Percentiles rank a stretch among this genome's conserved stretches.
Evolutionary conservation across 2,113 vertebrate species (phyloP).

Genomic region (Ovis aries): DNA sequence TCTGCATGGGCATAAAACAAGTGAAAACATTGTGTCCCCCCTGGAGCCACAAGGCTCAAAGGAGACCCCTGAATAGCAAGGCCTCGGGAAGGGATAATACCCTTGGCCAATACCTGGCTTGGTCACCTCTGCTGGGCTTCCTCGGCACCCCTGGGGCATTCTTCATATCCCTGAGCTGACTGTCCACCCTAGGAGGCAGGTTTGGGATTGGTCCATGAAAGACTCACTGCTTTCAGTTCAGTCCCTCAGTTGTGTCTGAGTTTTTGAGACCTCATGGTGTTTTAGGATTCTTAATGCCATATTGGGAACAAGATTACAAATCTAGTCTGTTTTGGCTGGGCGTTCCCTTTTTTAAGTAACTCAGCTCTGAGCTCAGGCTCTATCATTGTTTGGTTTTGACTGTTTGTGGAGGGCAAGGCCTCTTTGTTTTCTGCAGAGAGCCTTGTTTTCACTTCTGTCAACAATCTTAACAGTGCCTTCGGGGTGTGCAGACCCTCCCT

Average conservation of each 20-base stretch:
- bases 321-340: background rate
- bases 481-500: background rate
- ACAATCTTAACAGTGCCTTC: background rate
- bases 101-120: background rate
- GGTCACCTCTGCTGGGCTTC: background rate
- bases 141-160: background rate
- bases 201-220: conserved; percentile 16
- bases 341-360: background rate
- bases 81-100: background rate
- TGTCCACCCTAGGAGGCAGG: background rate
- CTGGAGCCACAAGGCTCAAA: background rate
- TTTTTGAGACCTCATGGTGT: background rate
- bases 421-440: background rate
- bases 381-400: background rate
- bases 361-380: background rate
- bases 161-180: background rate
- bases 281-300: conserved; percentile 35
- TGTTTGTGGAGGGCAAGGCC: background rate
- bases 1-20: background rate
- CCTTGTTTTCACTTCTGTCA: background rate
- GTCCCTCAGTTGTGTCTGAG: background rate
- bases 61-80: background rate
- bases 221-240: background rate
- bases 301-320: conserved; percentile 41
- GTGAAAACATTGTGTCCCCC: background rate